These are phyloP conservation scores for Sinelater perroti DNA, from an alignment of 2,888 invertebrate species.

Conservation along the genomic window DNA sequence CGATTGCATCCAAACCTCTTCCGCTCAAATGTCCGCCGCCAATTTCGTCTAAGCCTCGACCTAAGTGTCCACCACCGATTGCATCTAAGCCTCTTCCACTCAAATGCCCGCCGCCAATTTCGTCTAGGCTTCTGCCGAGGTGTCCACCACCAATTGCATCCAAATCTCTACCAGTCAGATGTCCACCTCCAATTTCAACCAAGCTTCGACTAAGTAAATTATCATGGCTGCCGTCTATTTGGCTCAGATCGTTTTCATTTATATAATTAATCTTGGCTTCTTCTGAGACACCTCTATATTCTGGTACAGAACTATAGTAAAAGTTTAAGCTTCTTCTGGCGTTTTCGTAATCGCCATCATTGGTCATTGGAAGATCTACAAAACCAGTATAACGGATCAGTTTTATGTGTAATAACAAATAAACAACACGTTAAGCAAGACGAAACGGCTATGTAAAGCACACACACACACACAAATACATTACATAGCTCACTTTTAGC, in stretches of 20 bases:
- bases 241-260: no score
- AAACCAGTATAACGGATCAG: background rate
- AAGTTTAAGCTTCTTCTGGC: background rate
- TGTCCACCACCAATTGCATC: slow-evolving; percentile 41
- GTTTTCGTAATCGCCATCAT: background rate
- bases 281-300: slow-evolving; percentile 26
- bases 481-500: background rate
- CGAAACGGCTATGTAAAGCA: background rate
- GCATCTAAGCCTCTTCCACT: slow-evolving; percentile 37
- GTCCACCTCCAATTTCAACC: slow-evolving; percentile 42
- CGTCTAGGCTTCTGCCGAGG: slow-evolving; percentile 28
- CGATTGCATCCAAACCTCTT: slow-evolving; percentile 38
- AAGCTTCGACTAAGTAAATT: slow-evolving; percentile 22
- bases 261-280: no score
- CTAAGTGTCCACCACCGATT: slow-evolving; percentile 39
- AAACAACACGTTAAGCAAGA: background rate
- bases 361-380: background rate
- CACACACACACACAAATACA: background rate
- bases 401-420: background rate
- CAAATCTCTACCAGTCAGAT: slow-evolving; percentile 14
- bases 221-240: slow-evolving; percentile 41
- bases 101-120: slow-evolving; percentile 39
- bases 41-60: slow-evolving; percentile 38
- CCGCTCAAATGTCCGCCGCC: slow-evolving; percentile 37
- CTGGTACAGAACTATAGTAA: background rate